phyloP scores from a whole-genome alignment of 2,113 vertebrate species.

The Platysteira castanea region DNA sequence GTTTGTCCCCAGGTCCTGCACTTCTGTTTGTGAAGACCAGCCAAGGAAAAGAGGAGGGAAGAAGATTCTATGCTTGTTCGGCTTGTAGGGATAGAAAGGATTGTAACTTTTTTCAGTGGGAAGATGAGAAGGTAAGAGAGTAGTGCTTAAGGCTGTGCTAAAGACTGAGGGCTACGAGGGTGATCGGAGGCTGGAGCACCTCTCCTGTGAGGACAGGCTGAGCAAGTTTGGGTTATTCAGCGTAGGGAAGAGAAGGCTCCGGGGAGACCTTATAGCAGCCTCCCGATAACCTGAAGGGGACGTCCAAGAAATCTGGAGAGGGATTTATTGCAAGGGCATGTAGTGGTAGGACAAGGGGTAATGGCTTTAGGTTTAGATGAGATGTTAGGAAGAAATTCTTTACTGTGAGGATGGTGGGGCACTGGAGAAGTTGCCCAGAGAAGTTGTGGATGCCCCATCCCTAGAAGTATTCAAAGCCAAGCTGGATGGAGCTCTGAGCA shows the following conservation, averaged over 20 bases:
- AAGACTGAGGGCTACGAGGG: neutral
- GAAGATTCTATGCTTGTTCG: constrained; percentile 91
- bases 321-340: too few relatives aligned
- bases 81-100: constrained; percentile 93
- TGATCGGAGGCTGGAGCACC: neutral
- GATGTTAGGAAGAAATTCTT: neutral
- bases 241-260: neutral
- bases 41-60: constrained; percentile 61
- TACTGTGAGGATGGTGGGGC: neutral
- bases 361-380: neutral
- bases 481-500: neutral
- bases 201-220: rapidly evolving
- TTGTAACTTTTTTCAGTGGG: constrained; percentile 95
- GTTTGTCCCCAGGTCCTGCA: constrained; percentile 77
- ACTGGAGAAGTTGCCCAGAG: neutral
- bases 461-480: neutral
- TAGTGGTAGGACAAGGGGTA: too few relatives aligned
- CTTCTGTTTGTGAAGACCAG: constrained; percentile 84
- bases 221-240: neutral
- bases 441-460: neutral
- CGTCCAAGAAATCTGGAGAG: neutral
- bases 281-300: rapidly evolving
- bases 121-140: constrained; percentile 87
- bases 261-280: neutral
- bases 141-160: rapidly evolving